phyloP scores from a whole-genome alignment of 1,140 invertebrate species.

The Conopomorpha cramerella region DNA sequence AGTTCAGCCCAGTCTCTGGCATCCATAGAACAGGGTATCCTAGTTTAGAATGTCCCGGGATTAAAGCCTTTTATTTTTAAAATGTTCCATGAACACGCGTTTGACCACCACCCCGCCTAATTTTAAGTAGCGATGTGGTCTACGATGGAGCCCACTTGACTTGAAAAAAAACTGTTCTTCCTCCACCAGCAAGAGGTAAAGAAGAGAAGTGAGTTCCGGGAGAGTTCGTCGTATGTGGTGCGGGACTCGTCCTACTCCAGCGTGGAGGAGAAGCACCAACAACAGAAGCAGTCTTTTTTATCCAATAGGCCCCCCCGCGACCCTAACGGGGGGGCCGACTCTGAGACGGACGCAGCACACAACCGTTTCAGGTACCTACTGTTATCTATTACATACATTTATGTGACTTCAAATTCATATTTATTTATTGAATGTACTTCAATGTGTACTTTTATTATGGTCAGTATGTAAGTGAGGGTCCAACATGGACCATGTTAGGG shows the following conservation, averaged over 20 bases:
- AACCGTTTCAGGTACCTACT: constrained; percentile 46
- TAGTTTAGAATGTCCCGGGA: too few species aligned
- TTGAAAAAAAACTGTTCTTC: too few species aligned
- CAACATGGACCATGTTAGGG: not conserved
- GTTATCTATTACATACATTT: not conserved
- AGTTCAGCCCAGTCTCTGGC: too few species aligned
- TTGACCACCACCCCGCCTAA: too few species aligned
- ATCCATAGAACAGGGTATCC: too few species aligned
- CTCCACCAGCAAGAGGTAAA: constrained; percentile 32
- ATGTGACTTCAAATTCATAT: too few species aligned
- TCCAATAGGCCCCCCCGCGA: constrained; percentile 61
- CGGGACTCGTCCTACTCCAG: constrained; percentile 49
- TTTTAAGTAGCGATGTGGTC: too few species aligned
- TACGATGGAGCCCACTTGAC: too few species aligned
- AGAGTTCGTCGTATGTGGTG: constrained; percentile 43
- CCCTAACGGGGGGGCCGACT: constrained; percentile 53
- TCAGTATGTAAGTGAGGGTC: not conserved
- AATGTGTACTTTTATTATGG: not conserved
- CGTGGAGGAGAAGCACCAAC: constrained; percentile 39
- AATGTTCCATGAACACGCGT: too few species aligned
- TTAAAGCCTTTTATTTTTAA: too few species aligned
- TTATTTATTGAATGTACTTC: too few species aligned
- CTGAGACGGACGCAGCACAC: constrained; percentile 60
- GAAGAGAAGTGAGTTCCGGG: constrained; percentile 37
- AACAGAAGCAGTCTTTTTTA: constrained; percentile 58